phyloP scores from a whole-genome alignment of 2,888 invertebrate species.

The Drosophila ustulata region DNA sequence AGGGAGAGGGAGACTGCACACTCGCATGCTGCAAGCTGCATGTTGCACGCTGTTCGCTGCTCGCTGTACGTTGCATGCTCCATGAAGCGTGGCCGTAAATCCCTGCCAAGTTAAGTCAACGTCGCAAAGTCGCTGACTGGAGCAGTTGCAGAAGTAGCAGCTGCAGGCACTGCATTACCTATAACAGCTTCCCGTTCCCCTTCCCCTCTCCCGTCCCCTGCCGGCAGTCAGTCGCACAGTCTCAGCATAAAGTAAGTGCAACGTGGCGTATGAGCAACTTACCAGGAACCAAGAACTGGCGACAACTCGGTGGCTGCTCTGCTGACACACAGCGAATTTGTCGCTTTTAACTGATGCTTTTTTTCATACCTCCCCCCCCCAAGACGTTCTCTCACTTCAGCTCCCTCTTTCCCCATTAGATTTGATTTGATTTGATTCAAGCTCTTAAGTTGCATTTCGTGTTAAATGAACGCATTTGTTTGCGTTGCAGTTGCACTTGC shows the following conservation, averaged over 20 bases:
- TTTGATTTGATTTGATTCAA: conserved; percentile 71
- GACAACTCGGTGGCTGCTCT: conserved; percentile 47
- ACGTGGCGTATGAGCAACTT: conserved; percentile 83
- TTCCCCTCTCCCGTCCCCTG: background rate
- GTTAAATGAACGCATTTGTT: conserved; percentile 81
- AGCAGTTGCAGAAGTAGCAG: conserved; percentile 32
- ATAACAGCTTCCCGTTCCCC: conserved; percentile 13
- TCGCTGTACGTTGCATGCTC: conserved; percentile 36
- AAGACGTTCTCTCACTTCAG: background rate
- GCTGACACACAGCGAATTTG: conserved; percentile 74
- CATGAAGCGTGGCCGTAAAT: conserved; percentile 74
- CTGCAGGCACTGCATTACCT: conserved; percentile 67
- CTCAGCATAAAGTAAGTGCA: conserved; percentile 79
- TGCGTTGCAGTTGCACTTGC: conserved; percentile 35
- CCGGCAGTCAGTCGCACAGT: conserved; percentile 18
- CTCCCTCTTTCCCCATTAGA: conserved; percentile 21
- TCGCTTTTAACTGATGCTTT: conserved; percentile 67
- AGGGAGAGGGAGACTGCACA: conserved; percentile 12
- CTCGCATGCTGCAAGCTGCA: conserved; percentile 37
- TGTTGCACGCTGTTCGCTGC: conserved; percentile 37
- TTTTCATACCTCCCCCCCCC: conserved; percentile 4
- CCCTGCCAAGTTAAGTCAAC: conserved; percentile 81
- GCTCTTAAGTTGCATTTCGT: conserved; percentile 74
- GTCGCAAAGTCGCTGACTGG: conserved; percentile 74
- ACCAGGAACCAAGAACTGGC: conserved; percentile 38